Evolutionary conservation across 2,797 vertebrate species (phyloP), one percentile per base, ranked within the genome.

Genomic region (Phoxinus dragarum): DNA sequence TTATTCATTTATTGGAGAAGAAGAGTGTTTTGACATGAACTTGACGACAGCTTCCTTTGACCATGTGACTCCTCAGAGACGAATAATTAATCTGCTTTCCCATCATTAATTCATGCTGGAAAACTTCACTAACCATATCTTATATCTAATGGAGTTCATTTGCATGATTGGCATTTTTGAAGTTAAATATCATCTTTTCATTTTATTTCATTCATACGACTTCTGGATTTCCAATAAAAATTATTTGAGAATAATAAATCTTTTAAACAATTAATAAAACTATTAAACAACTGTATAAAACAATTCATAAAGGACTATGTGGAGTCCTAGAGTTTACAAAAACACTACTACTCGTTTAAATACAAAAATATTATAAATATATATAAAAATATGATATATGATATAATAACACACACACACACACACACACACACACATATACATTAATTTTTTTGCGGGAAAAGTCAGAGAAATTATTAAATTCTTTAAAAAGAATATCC

Each of bases 81-180:
- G 21, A 89, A 89, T 81, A 68, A 86, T 78, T 86, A 56, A 86
- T 87, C 82, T 77, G 66, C 75, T 81, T 87, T 84, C 76, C 52
- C 59, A 86, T 86, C 82, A 89, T 84, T 86, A 89, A 89, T 87
- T 89, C 86, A 86, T 87, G 54, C 49, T 0, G 31, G 56, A 84
- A 89, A 87, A 84, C 72, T 87, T 76, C 31, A 66, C 84, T 84
- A 82, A 84, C 84, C 77, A 78, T 69, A 61, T 61, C 81, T 86
- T 66, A 54, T 61, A 84, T 72, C 85, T 49, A 80, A 81, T 72
- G n/a, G 64, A 72, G 31, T 52, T 59, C 66, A 86, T 77, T 54
- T 59, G 52, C 75, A 77, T 59, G 52, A 77, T n/a, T 77, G 36
- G 14, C 54, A 42, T 56, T 76, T 77, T 10, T 59, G 52, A 77